phyloP scores from a whole-genome alignment of 1,140 invertebrate genomes.

The Physella acuta region DNA sequence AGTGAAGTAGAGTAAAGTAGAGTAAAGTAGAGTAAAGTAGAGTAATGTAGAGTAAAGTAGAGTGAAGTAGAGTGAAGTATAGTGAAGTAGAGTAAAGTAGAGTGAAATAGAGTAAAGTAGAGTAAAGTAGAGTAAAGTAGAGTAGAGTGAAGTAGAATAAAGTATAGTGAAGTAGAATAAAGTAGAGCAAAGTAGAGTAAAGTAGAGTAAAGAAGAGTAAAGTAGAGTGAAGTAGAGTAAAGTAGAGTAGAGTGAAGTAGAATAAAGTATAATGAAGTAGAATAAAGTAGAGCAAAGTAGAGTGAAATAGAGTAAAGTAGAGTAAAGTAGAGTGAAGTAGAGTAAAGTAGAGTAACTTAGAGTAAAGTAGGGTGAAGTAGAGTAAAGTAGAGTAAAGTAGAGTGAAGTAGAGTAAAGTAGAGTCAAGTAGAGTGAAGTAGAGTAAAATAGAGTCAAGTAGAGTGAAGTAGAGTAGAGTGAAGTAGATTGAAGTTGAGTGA shows the following conservation, averaged over 20 bases:
- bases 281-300: neutral
- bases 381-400: neutral
- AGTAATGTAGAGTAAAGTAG: neutral
- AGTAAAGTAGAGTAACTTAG: neutral
- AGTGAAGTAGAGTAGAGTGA: neutral
- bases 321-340: slow-evolving; percentile 1
- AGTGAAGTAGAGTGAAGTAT: neutral
- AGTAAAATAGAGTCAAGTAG: neutral
- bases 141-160: neutral
- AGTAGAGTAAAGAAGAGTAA: neutral
- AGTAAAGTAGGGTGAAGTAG: slow-evolving; percentile 1
- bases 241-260: slow-evolving; percentile 4
- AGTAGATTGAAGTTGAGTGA: slow-evolving; percentile 4
- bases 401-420: neutral
- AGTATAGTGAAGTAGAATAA: neutral
- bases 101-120: slow-evolving; percentile 4
- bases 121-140: neutral
- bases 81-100: slow-evolving; percentile 2
- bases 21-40: neutral
- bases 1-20: slow-evolving; percentile 3
- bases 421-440: neutral
- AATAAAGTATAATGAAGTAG: neutral
- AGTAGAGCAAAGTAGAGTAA: neutral
- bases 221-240: slow-evolving; percentile 7
- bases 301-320: slow-evolving; percentile 1